Conservation (phyloP, 2,888 invertebrate species). For the Stegana nigrithorax region DNA sequence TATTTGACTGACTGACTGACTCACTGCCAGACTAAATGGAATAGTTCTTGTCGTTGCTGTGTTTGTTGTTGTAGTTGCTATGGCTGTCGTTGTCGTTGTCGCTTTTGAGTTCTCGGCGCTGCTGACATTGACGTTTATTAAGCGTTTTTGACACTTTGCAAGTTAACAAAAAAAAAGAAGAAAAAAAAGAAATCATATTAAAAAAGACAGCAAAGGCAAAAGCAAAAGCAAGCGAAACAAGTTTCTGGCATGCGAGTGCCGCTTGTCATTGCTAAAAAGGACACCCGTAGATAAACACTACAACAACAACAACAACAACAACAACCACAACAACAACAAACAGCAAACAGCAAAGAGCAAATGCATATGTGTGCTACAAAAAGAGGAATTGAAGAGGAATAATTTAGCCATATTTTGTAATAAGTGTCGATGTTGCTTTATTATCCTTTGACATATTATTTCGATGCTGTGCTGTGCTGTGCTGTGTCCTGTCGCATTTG, state of each 20-base stretch:
- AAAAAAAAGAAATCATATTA: no score
- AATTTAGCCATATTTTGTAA: slow-evolving; percentile 10
- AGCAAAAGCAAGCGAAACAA: background rate
- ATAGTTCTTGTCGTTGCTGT: background rate
- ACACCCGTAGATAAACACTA: no score
- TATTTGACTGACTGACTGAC: slow-evolving; percentile 14
- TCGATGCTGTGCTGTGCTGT: background rate
- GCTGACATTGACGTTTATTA: slow-evolving; percentile 60
- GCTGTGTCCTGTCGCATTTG: slow-evolving; percentile 2
- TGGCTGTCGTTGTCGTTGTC: background rate
- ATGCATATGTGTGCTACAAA: no score
- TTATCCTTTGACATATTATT: slow-evolving; percentile 3
- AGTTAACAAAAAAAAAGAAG: slow-evolving; percentile 17
- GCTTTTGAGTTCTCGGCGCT: slow-evolving; percentile 4
- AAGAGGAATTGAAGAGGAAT: no score
- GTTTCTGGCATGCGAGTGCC: no score
- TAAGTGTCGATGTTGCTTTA: slow-evolving; percentile 6
- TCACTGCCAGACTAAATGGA: background rate
- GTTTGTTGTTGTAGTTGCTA: background rate
- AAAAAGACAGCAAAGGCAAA: no score
- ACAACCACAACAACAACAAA: no score
- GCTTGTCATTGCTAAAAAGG: no score
- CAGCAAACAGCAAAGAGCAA: no score
- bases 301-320: no score
- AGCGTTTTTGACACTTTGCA: slow-evolving; percentile 55